Percentiles rank a stretch among this genome's conserved stretches.
These are phyloP conservation scores for Okamejei kenojei DNA, from an alignment of 2,797 vertebrate genomes.

Conservation along the genomic window DNA sequence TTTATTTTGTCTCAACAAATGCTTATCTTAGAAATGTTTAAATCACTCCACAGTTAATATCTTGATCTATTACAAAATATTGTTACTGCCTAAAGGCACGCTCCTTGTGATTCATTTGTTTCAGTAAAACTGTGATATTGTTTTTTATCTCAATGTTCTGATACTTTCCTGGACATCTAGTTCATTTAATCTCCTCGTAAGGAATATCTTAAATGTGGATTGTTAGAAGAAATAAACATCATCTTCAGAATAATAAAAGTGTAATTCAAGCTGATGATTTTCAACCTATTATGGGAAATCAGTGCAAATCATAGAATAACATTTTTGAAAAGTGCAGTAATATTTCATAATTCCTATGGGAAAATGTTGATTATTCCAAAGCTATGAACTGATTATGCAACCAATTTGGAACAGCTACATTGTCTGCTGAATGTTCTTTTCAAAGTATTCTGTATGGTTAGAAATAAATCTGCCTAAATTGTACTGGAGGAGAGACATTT, in stretches of 20 bases:
- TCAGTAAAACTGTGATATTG: neutral
- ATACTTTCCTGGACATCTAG: neutral
- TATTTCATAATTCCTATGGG: neutral
- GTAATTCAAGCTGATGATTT: constrained; percentile 25
- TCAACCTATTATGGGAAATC: constrained; percentile 1
- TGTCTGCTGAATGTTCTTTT: neutral
- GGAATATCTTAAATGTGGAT: neutral
- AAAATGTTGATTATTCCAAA: neutral
- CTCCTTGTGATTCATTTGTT: neutral
- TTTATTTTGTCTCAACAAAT: neutral
- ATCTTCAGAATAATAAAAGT: neutral
- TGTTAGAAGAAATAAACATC: neutral
- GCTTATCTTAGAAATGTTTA: neutral
- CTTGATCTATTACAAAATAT: constrained; percentile 14
- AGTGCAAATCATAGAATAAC: neutral
- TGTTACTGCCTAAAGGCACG: neutral
- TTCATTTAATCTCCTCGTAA: constrained; percentile 3
- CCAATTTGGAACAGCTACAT: neutral
- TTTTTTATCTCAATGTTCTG: neutral
- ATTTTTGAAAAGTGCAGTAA: neutral
- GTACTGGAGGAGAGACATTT: neutral
- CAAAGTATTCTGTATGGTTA: neutral
- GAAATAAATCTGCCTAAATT: neutral
- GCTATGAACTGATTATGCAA: neutral
- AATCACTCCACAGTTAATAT: neutral